Conservation (phyloP, 2,113 vertebrate genomes). For the Pitta sordida region DNA sequence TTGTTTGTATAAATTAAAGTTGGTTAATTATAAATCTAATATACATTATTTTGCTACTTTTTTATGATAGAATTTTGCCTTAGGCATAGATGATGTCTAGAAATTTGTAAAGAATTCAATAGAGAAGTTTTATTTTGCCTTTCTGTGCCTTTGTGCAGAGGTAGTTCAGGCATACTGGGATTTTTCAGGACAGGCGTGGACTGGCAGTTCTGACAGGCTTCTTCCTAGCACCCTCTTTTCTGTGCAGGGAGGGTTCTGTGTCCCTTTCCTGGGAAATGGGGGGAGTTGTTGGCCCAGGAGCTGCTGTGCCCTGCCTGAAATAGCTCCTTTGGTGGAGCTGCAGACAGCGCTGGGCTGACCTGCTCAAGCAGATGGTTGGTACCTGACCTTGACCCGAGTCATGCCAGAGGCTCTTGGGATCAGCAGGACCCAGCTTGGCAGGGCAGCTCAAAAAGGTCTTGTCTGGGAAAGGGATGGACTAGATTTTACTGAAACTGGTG, state of each 20-base stretch:
- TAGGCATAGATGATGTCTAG: background rate
- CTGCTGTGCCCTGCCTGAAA: background rate
- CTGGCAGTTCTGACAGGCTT: background rate
- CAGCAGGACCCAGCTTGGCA: background rate
- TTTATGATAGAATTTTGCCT: background rate
- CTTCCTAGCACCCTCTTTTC: background rate
- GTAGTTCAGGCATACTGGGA: accelerated
- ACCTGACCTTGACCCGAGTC: background rate
- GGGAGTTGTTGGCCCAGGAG: background rate
- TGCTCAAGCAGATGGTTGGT: background rate
- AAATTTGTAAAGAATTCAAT: background rate
- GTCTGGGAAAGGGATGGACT: background rate
- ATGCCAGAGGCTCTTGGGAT: background rate
- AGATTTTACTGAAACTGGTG: background rate
- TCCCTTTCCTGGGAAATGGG: background rate
- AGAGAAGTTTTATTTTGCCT: background rate
- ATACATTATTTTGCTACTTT: background rate
- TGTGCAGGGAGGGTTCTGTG: background rate
- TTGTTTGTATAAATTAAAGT: background rate
- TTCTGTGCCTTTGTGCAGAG: background rate
- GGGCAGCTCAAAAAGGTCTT: accelerated
- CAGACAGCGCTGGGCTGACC: background rate
- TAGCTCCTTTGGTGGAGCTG: background rate
- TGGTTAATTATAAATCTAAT: background rate
- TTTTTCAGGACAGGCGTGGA: background rate